Evolutionary conservation across 2,797 vertebrate species (phyloP).

Genomic region (Melanotaenia pygmaea): DNA sequence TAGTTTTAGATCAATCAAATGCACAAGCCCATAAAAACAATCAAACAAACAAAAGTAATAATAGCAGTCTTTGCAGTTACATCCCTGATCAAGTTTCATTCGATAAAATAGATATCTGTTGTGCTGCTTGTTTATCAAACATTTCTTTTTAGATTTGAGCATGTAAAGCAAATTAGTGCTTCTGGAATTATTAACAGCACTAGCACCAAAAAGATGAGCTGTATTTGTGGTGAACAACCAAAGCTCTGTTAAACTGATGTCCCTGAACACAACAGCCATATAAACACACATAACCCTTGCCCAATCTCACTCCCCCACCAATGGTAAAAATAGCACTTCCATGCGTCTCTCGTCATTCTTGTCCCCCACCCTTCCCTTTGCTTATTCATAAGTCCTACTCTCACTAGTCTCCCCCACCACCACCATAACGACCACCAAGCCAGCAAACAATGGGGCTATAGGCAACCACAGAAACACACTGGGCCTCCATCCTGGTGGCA

Average conservation of each 20-base stretch:
- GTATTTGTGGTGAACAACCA: conserved; percentile 38
- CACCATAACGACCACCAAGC: conserved; percentile 17
- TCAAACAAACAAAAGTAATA: not conserved
- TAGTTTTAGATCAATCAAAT: not conserved
- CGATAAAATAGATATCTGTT: not conserved
- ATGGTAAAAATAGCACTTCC: conserved; percentile 82
- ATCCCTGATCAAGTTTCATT: not conserved
- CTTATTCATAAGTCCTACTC: conserved; percentile 69
- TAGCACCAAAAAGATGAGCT: not conserved
- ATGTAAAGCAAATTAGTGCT: not conserved
- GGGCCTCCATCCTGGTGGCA: conserved; percentile 50
- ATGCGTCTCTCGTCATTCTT: conserved; percentile 66
- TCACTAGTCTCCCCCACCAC: conserved; percentile 46
- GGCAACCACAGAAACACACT: conserved; percentile 65
- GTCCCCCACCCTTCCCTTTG: conserved; percentile 53
- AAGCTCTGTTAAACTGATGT: conserved; percentile 49
- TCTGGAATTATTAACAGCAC: conserved; percentile 2
- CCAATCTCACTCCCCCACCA: conserved; percentile 73
- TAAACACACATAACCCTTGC: conserved; percentile 48
- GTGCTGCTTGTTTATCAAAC: not conserved
- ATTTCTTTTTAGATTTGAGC: conserved; percentile 2
- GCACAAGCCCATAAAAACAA: not conserved
- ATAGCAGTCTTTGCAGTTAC: not conserved
- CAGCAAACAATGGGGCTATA: conserved; percentile 61
- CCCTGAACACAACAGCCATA: conserved; percentile 54